Evolutionary conservation across 2,888 invertebrate species (phyloP).

Genomic region (Alitta virens): DNA sequence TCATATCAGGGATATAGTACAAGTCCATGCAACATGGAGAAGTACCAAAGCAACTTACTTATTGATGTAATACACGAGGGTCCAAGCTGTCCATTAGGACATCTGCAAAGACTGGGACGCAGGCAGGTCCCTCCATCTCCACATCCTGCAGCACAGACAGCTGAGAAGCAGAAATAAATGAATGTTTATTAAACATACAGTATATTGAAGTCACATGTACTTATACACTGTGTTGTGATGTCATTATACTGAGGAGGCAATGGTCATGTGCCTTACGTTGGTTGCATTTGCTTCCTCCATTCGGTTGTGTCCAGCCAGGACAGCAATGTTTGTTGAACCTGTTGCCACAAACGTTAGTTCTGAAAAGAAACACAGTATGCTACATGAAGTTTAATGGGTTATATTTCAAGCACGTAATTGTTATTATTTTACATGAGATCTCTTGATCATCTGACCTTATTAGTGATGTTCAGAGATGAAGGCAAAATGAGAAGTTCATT

Average conservation of each 20-base stretch:
- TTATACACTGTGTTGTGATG: background rate
- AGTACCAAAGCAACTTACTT: background rate
- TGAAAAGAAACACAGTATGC: constrained; percentile 63
- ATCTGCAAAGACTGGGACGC: constrained; percentile 78
- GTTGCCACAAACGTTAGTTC: constrained; percentile 79
- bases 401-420: too few species aligned
- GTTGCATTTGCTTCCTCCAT: constrained; percentile 72
- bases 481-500: too few species aligned
- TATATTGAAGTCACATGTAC: background rate
- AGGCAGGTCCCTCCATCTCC: constrained; percentile 71
- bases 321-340: constrained; percentile 76
- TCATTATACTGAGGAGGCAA: background rate
- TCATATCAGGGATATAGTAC: too few species aligned
- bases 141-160: constrained; percentile 73
- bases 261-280: constrained; percentile 70
- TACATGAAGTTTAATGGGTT: too few species aligned
- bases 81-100: constrained; percentile 62
- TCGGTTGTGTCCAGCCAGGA: constrained; percentile 78
- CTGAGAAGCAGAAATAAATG: constrained; percentile 59
- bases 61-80: constrained; percentile 12
- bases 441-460: too few species aligned
- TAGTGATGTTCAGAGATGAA: too few species aligned
- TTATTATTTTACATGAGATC: too few species aligned
- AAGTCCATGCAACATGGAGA: too few species aligned
- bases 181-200: constrained; percentile 1